phyloP scores from a whole-genome alignment of 2,888 invertebrate genomes.

The Sarcophaga carnaria region DNA sequence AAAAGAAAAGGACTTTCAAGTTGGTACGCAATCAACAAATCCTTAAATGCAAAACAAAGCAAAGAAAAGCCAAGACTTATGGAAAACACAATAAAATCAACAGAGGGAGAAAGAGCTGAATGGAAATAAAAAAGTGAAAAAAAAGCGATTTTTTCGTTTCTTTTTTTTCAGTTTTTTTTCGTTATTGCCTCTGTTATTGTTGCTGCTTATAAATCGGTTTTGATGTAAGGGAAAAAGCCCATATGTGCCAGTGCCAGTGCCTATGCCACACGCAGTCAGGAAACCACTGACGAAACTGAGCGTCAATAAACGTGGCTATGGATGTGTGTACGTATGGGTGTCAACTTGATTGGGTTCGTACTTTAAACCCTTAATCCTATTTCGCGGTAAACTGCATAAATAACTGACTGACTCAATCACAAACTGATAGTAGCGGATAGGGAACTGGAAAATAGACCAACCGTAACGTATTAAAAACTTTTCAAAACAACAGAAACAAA shows the following conservation, averaged over 20 bases:
- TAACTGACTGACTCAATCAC: slow-evolving; percentile 69
- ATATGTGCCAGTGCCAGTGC: slow-evolving; percentile 59
- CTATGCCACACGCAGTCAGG: slow-evolving; percentile 26
- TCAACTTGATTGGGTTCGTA: slow-evolving; percentile 76
- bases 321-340: slow-evolving; percentile 46
- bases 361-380: slow-evolving; percentile 80
- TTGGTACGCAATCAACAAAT: slow-evolving; percentile 67
- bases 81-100: slow-evolving; percentile 48
- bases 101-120: not conserved
- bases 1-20: slow-evolving; percentile 43
- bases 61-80: slow-evolving; percentile 56
- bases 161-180: not conserved
- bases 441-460: slow-evolving; percentile 46
- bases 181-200: slow-evolving; percentile 1
- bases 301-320: not conserved
- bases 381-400: slow-evolving; percentile 80
- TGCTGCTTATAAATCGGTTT: slow-evolving; percentile 43
- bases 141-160: not conserved
- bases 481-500: slow-evolving; percentile 14
- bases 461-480: slow-evolving; percentile 52
- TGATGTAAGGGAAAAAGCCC: slow-evolving; percentile 62
- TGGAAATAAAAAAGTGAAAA: slow-evolving; percentile 8
- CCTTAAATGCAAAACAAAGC: slow-evolving; percentile 65
- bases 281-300: slow-evolving; percentile 42
- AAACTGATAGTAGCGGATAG: slow-evolving; percentile 55